A percentile compares a stretch with the other conserved stretches of the same genome.
phyloP scores from a whole-genome alignment of 2,888 invertebrate genomes.

The Alloscopus bannaensis region DNA sequence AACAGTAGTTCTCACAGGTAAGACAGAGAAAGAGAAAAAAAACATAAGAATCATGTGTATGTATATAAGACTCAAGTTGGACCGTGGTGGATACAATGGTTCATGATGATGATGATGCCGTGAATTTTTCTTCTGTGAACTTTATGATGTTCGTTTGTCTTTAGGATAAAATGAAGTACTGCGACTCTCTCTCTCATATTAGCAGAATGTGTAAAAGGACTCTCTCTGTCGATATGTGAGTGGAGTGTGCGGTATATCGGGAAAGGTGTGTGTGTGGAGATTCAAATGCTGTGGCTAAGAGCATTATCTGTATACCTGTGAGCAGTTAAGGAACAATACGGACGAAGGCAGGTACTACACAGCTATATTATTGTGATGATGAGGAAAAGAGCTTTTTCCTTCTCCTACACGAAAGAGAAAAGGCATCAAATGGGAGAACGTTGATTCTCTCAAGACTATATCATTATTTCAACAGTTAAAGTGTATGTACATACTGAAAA shows the following conservation, averaged over 20 bases:
- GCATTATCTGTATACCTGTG: constrained; percentile 31
- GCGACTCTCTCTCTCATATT: no score
- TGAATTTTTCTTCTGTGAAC: constrained; percentile 56
- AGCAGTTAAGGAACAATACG: constrained; percentile 44
- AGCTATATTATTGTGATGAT: constrained; percentile 21
- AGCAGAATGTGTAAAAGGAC: constrained; percentile 26
- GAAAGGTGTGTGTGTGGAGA: no score
- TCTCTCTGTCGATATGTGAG: no score
- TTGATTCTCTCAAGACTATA: no score
- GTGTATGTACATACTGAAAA: constrained; percentile 33
- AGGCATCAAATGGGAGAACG: no score
- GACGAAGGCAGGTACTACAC: constrained; percentile 43
- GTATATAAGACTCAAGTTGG: no score
- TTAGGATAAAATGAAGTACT: constrained; percentile 17
- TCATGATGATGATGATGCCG: constrained; percentile 44
- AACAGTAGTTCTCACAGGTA: constrained; percentile 38
- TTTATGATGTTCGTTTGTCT: constrained; percentile 53
- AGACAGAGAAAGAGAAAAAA: no score
- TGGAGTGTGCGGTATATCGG: no score
- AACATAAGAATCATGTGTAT: constrained; percentile 26
- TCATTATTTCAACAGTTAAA: no score
- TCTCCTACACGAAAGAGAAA: constrained; percentile 21
- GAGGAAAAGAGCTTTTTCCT: constrained; percentile 53
- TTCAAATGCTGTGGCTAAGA: no score
- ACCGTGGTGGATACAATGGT: background rate